Conservation (phyloP, 2,797 vertebrate genomes). For the Propithecus perrieri region DNA sequence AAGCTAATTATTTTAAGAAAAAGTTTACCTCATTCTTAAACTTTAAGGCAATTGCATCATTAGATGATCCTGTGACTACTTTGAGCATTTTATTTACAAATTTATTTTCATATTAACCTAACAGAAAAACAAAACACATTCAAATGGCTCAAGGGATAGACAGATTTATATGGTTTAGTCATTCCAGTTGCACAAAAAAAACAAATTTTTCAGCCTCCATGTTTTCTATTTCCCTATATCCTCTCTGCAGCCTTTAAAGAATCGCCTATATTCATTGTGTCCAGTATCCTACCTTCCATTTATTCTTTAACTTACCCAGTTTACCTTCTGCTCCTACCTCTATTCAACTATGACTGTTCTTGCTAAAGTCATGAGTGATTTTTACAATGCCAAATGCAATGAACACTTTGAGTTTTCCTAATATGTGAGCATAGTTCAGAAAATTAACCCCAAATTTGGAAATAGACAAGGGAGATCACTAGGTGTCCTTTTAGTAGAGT, state of each 20-base stretch:
- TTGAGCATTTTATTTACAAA: background rate
- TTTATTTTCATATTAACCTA: background rate
- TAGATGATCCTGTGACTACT: background rate
- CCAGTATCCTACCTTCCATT: background rate
- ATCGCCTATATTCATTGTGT: background rate
- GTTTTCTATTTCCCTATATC: background rate
- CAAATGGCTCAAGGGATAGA: background rate
- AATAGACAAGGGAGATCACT: background rate
- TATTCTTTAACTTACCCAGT: background rate
- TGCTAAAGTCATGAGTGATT: background rate
- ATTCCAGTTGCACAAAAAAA: background rate
- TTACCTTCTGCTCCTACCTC: background rate
- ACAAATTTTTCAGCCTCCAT: background rate
- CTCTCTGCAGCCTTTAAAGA: background rate
- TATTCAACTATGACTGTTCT: background rate
- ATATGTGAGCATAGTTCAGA: background rate
- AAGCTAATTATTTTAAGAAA: background rate
- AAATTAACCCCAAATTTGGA: background rate
- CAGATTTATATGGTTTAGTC: background rate
- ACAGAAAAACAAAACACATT: background rate
- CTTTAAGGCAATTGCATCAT: background rate
- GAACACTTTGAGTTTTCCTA: background rate
- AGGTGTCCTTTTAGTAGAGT: background rate
- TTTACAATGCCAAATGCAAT: background rate
- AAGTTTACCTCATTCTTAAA: background rate